Percentiles rank a stretch among this genome's conserved stretches.
phyloP scores from a whole-genome alignment of 1,140 invertebrate species.

The Belonocnema kinseyi region DNA sequence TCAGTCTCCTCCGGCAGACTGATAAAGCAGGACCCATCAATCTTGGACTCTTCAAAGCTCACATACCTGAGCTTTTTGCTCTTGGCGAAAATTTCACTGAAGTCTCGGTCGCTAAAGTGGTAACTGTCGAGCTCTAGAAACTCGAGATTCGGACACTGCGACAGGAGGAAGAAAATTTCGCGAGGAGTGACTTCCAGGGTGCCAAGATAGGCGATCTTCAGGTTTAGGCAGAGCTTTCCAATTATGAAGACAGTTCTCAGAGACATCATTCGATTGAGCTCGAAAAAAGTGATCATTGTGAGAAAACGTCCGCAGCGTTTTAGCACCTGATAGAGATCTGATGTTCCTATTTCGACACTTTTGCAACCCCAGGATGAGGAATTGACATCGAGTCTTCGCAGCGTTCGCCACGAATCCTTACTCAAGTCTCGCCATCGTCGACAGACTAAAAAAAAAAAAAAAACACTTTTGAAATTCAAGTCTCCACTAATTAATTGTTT shows the following conservation, averaged over 20 bases:
- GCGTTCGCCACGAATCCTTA: background rate
- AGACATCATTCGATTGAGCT: slow-evolving; percentile 7
- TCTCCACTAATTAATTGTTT: too few species aligned
- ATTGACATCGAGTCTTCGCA: slow-evolving; percentile 9
- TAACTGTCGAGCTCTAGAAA: background rate
- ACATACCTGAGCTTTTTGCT: background rate
- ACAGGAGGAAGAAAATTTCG: background rate
- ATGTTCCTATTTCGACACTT: background rate
- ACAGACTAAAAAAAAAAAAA: background rate
- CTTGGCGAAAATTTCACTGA: background rate
- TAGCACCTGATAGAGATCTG: background rate
- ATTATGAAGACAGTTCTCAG: background rate
- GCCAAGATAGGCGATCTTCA: slow-evolving; percentile 14
- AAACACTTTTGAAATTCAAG: background rate
- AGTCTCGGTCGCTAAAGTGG: background rate
- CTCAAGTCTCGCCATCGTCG: slow-evolving; percentile 6
- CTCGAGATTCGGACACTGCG: slow-evolving; percentile 11
- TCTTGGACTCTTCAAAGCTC: background rate
- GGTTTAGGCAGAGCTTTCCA: background rate
- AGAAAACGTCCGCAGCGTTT: slow-evolving; percentile 9
- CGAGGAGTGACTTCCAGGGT: slow-evolving; percentile 2
- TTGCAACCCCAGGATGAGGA: background rate
- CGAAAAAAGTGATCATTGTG: background rate
- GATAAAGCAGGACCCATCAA: background rate
- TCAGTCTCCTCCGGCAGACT: background rate